Percentiles rank a stretch among this genome's conserved stretches.
Conservation (phyloP, 1,140 invertebrate genomes). For the Temnothorax curvispinosus region DNA sequence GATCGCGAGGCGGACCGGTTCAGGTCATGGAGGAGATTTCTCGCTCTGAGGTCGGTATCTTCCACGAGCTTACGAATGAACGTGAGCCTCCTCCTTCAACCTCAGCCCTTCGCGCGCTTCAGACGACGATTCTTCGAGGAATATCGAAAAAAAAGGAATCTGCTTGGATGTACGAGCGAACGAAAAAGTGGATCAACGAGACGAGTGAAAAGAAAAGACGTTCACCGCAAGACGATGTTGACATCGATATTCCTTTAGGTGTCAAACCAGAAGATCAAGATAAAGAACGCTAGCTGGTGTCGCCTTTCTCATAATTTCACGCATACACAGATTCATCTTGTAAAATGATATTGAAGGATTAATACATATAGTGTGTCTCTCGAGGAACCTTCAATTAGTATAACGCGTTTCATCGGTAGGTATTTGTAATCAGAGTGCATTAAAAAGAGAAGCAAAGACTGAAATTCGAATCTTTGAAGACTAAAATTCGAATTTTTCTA, state of each 20-base stretch:
- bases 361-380: slow-evolving; percentile 62
- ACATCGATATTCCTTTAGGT: slow-evolving; percentile 69
- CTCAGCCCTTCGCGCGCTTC: slow-evolving; percentile 66
- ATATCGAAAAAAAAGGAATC: slow-evolving; percentile 62
- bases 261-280: slow-evolving; percentile 53
- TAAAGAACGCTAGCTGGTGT: slow-evolving; percentile 52
- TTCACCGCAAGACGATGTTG: slow-evolving; percentile 15
- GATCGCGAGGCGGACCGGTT: slow-evolving; percentile 83
- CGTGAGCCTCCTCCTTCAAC: slow-evolving; percentile 58
- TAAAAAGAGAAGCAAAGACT: background rate
- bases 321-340: slow-evolving; percentile 60
- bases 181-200: slow-evolving; percentile 16
- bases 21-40: slow-evolving; percentile 80
- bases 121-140: slow-evolving; percentile 52
- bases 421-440: slow-evolving; percentile 29
- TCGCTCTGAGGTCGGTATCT: slow-evolving; percentile 78
- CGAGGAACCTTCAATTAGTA: slow-evolving; percentile 49
- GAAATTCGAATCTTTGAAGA: background rate
- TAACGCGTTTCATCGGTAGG: slow-evolving; percentile 27
- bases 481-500: background rate
- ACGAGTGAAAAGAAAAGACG: background rate
- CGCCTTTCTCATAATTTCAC: slow-evolving; percentile 61
- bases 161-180: background rate
- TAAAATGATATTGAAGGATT: slow-evolving; percentile 80
- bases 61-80: slow-evolving; percentile 66